These are phyloP conservation scores for Lepidurus arcticus DNA, from an alignment of 1,140 invertebrate species.

Conservation along the genomic window DNA sequence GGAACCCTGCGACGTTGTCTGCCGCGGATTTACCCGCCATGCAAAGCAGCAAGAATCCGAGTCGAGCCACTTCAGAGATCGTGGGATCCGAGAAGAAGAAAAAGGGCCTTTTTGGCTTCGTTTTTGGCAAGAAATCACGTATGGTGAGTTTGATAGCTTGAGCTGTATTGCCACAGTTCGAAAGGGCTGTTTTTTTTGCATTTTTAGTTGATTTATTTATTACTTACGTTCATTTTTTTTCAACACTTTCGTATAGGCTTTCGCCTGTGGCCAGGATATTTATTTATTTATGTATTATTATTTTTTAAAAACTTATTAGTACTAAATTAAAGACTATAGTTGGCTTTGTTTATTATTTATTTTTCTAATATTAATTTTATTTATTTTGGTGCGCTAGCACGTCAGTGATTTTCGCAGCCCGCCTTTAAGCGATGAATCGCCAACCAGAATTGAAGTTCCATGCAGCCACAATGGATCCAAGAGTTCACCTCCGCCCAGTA, in stretches of 20 bases:
- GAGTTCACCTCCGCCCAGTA: neutral
- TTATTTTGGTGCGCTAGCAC: neutral
- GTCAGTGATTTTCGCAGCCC: neutral
- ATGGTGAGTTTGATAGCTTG: neutral
- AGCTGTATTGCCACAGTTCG: neutral
- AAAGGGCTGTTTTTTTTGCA: neutral
- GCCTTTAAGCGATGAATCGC: neutral
- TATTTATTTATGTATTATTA: no score
- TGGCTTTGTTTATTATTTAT: no score
- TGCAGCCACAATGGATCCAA: neutral
- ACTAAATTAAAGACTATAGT: no score
- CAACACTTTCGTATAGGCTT: no score
- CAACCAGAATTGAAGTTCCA: neutral
- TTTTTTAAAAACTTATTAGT: no score
- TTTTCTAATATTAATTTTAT: no score
- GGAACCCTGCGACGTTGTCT: neutral
- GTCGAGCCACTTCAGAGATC: neutral
- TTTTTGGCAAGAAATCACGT: neutral
- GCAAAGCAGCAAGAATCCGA: neutral
- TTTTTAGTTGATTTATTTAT: neutral
- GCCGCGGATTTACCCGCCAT: slow-evolving; percentile 1
- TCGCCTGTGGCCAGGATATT: no score
- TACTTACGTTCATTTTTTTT: neutral
- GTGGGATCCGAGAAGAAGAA: neutral
- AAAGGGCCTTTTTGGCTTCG: slow-evolving; percentile 6